Conservation (phyloP, 2,113 vertebrate species). For the Dromaius novaehollandiae region DNA sequence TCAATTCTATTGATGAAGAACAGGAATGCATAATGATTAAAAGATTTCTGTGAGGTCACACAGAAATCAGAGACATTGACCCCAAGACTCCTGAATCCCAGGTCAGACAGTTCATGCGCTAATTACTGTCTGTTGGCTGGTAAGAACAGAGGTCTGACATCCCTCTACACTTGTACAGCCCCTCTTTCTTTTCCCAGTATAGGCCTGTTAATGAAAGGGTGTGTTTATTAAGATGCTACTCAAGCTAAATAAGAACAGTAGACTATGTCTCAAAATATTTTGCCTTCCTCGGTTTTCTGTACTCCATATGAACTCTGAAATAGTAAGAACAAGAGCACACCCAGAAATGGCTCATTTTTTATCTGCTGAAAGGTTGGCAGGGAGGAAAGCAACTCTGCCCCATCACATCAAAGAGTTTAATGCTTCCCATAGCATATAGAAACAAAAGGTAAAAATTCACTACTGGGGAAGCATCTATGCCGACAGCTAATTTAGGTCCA, state of each 20-base stretch:
- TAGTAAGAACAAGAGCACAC: not conserved
- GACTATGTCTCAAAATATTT: not conserved
- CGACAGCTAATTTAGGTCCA: conserved; percentile 33
- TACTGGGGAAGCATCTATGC: not conserved
- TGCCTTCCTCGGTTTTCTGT: not conserved
- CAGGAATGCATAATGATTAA: not conserved
- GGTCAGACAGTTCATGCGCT: not conserved
- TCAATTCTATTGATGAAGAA: not conserved
- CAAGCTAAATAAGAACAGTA: not conserved
- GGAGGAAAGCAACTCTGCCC: not conserved
- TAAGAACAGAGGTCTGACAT: not conserved
- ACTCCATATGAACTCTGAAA: not conserved
- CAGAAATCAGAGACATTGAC: not conserved
- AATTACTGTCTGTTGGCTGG: not conserved
- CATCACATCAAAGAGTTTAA: not conserved
- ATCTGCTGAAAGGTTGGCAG: not conserved
- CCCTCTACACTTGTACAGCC: not conserved
- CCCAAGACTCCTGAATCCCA: not conserved
- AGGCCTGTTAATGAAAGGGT: not conserved
- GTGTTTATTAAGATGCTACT: not conserved
- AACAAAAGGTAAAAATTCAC: not conserved
- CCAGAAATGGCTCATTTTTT: not conserved
- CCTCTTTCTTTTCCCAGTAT: not conserved
- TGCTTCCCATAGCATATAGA: not conserved
- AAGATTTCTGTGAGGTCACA: not conserved